Base-by-base conservation (phyloP, 2,888 invertebrate species). In the Heliconius aoede region DNA sequence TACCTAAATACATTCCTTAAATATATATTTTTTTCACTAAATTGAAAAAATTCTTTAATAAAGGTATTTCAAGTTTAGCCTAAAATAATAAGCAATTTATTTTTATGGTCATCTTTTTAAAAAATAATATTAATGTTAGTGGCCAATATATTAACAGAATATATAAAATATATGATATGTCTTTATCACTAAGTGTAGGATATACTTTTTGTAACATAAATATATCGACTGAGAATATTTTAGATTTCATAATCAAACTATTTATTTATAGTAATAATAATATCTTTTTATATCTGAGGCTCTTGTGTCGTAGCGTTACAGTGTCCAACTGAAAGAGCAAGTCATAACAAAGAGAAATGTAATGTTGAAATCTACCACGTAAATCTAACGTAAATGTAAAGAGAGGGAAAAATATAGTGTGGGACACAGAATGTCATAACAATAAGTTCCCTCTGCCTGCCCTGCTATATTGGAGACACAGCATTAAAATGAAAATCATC, bases 181-280 rank as follows among this genome's bases (percentile, higher is more conserved):
- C 24, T 40, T 11, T 60, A 30, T 60, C 21, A 18, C 71, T 75
- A 75, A 68, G 71, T 11, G 46, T 72, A 76, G 58, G 15, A 40
- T 78, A 74, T 78, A 76, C 80, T 80, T 85, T 85, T 88, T 88
- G 84, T 88, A 85, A 84, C 82, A 86, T 85, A 85, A 62, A 64
- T 36, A 76, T 86, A 87, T 84, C 80, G 90, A 90, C 90, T 90
- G 90, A 90, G 84, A 82, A 84, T 85, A 83, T 84, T 77, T 82
- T 82, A 84, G 51, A 36, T 71, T 46, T 28, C 51, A 67, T 69
- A 73, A 69, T 74, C 74, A 51, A 32, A 24, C 32, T 62, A 67
- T 72, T 72, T 72, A 72, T 72, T 72, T 72, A 60, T 40, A 36
- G 21, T 40, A 55, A 55, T 55, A 46, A 18, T 7, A 55, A 55